Conservation (phyloP, 2,113 vertebrate species). For the Sebastes schlegelii region DNA sequence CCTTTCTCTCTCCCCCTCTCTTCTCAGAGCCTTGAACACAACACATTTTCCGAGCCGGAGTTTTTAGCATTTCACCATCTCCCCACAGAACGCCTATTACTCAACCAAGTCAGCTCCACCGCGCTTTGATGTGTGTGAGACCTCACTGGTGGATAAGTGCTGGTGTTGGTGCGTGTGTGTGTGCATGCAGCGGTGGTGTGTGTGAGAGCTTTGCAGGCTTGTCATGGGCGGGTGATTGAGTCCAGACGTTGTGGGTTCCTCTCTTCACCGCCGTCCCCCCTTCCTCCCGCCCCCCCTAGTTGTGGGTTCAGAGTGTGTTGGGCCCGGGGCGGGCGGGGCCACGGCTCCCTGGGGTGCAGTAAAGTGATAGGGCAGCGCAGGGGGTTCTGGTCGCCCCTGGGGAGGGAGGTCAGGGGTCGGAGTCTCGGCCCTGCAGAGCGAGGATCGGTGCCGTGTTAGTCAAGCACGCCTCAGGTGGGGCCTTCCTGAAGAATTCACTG, state of each 20-base stretch:
- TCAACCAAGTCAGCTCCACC: slow-evolving; percentile 53
- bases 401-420: slow-evolving; percentile 67
- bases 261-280: slow-evolving; percentile 29
- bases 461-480: slow-evolving; percentile 61
- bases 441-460: slow-evolving; percentile 61
- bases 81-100: slow-evolving; percentile 71
- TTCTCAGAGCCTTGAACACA: slow-evolving; percentile 60
- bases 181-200: slow-evolving; percentile 32
- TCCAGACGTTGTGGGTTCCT: slow-evolving; percentile 77
- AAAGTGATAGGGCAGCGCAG: slow-evolving; percentile 75
- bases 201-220: slow-evolving; percentile 62
- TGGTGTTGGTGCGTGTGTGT: slow-evolving; percentile 48
- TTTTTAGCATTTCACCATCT: slow-evolving; percentile 65
- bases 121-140: slow-evolving; percentile 77
- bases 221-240: slow-evolving; percentile 77
- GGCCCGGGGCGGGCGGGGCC: slow-evolving; percentile 49
- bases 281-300: background rate
- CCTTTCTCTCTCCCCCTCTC: slow-evolving; percentile 3
- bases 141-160: slow-evolving; percentile 78
- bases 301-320: slow-evolving; percentile 63
- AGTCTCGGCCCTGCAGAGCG: slow-evolving; percentile 25
- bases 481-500: slow-evolving; percentile 36
- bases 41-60: slow-evolving; percentile 54
- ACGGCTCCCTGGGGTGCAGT: slow-evolving; percentile 76
- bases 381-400: slow-evolving; percentile 59